phyloP scores from a whole-genome alignment of 2,888 invertebrate genomes.

The Rotaria macrura region DNA sequence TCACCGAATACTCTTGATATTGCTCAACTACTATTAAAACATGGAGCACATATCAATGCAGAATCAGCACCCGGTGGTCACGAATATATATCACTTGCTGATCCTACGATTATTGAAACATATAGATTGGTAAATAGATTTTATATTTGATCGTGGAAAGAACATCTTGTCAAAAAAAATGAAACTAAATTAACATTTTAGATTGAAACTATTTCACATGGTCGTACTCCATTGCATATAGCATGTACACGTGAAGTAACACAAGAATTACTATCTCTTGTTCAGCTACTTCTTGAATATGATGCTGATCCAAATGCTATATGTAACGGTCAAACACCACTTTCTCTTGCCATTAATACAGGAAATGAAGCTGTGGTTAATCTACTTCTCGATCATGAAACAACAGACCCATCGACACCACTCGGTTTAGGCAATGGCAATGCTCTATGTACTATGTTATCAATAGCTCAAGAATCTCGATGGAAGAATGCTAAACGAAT shows the following conservation, averaged over 20 bases:
- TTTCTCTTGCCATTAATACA: conserved; percentile 46
- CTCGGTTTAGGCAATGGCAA: conserved; percentile 48
- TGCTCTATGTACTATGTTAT: conserved; percentile 46
- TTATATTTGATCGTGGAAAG: neutral
- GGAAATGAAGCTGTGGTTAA: conserved; percentile 41
- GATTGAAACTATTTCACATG: conserved; percentile 31
- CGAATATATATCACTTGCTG: conserved; percentile 33
- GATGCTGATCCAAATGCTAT: conserved; percentile 45
- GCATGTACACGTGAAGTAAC: conserved; percentile 44
- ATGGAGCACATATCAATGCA: conserved; percentile 46
- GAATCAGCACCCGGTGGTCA: conserved; percentile 40
- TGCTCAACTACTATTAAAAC: conserved; percentile 44
- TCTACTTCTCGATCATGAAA: conserved; percentile 19
- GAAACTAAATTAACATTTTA: no score
- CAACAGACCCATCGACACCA: conserved; percentile 38
- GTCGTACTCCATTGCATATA: conserved; percentile 48
- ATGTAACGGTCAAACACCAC: conserved; percentile 48
- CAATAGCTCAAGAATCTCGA: conserved; percentile 45
- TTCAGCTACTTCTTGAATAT: conserved; percentile 44
- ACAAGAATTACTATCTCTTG: conserved; percentile 44
- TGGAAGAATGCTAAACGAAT: conserved; percentile 41
- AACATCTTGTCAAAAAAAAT: no score
- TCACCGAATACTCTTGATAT: conserved; percentile 47
- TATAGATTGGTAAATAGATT: neutral
- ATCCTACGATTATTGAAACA: neutral